Conservation (phyloP, 2,113 vertebrate species). For the Ictidomys tridecemlineatus region DNA sequence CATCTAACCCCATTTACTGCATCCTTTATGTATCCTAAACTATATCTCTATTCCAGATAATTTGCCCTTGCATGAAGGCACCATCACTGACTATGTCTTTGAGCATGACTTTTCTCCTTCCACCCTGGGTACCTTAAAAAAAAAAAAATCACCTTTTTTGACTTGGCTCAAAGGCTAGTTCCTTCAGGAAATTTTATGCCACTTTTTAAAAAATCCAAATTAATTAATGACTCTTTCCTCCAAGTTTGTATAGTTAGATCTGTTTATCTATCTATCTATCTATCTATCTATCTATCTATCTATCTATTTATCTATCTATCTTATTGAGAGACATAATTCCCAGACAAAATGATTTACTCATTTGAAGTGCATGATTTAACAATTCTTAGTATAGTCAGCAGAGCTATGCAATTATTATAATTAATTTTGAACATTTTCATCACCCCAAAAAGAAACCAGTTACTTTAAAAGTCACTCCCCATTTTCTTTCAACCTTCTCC, state of each 20-base stretch:
- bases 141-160: neutral
- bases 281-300: neutral
- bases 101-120: neutral
- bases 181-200: neutral
- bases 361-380: slow-evolving; percentile 1
- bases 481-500: neutral
- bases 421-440: slow-evolving; percentile 38
- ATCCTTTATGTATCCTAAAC: neutral
- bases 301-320: neutral
- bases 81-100: neutral
- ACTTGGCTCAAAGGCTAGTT: slow-evolving; percentile 14
- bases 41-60: neutral
- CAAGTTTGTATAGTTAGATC: neutral
- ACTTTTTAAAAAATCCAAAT: neutral
- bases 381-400: slow-evolving; percentile 7
- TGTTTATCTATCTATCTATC: neutral
- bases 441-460: neutral
- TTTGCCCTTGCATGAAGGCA: neutral
- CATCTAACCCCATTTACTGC: neutral
- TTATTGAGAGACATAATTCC: slow-evolving; percentile 1
- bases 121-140: neutral
- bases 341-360: neutral
- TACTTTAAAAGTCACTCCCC: neutral
- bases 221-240: slow-evolving; percentile 44
- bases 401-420: neutral